Evolutionary conservation across 2,888 invertebrate genomes (phyloP).

Genomic region (Pristionchus entomophagus): DNA sequence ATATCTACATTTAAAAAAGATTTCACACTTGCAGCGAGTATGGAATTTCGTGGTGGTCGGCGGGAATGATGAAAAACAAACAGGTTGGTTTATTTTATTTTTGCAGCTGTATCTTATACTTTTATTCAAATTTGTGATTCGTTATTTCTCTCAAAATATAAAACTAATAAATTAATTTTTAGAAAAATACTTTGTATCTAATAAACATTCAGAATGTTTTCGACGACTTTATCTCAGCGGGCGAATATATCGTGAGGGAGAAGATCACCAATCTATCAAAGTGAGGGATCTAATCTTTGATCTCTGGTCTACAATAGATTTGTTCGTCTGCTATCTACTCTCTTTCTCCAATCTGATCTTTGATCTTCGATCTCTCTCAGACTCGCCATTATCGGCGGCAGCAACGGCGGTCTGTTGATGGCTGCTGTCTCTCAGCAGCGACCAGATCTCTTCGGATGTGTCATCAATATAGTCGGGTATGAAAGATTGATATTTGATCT

Average conservation of each 20-base stretch:
- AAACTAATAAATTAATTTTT: too few relatives aligned
- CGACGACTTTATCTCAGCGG: conserved; percentile 94
- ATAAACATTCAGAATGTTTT: conserved; percentile 97
- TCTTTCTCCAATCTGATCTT: too few relatives aligned
- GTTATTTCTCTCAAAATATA: too few relatives aligned
- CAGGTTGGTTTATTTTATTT: too few relatives aligned
- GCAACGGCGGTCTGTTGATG: conserved; percentile 96
- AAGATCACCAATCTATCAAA: conserved; percentile 82
- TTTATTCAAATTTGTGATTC: background rate
- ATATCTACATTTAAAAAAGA: too few relatives aligned
- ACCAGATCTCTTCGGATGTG: conserved; percentile 93
- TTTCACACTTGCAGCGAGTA: conserved; percentile 85
- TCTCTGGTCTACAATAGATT: too few relatives aligned
- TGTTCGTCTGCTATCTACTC: too few relatives aligned
- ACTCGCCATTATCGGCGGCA: conserved; percentile 92
- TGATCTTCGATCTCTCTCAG: conserved; percentile 67
- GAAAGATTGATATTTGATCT: conserved; percentile 72
- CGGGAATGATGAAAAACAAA: conserved; percentile 90
- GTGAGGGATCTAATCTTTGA: background rate
- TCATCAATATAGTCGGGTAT: conserved; percentile 93
- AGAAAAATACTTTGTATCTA: too few relatives aligned
- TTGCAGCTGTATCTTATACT: too few relatives aligned
- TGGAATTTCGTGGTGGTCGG: conserved; percentile 95
- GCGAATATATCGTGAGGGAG: conserved; percentile 87
- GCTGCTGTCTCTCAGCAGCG: conserved; percentile 95